Conservation (phyloP, 1,140 invertebrate species). For the Bathynomus jamesi region DNA sequence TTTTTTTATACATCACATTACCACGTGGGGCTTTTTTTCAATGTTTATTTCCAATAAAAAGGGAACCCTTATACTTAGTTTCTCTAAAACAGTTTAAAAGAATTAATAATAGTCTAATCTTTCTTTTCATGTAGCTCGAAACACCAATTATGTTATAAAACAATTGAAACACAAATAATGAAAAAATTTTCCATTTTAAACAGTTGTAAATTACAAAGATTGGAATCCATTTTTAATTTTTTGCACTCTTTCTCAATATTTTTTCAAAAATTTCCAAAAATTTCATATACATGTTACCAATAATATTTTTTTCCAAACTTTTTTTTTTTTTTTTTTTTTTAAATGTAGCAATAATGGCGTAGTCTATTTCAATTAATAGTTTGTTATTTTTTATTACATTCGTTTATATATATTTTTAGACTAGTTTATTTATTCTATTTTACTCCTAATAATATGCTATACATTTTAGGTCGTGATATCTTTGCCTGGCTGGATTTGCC, state of each 20-base stretch:
- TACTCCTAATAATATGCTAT: not conserved
- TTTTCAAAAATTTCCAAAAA: too few relatives aligned
- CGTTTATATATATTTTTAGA: not conserved
- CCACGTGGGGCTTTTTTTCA: not conserved
- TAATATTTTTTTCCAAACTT: not conserved
- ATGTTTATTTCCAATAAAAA: conserved; percentile 2
- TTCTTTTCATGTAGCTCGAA: not conserved
- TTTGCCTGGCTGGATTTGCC: not conserved
- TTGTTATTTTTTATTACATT: not conserved
- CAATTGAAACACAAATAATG: not conserved
- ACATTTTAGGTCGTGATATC: not conserved
- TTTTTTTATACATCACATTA: not conserved
- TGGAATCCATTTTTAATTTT: not conserved
- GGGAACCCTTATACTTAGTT: not conserved
- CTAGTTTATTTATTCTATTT: not conserved
- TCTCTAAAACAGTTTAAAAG: not conserved
- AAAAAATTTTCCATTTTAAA: not conserved
- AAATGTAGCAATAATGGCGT: not conserved
- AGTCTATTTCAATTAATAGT: not conserved
- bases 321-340: not conserved
- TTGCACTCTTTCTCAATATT: not conserved
- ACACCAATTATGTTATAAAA: not conserved
- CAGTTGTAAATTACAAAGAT: not conserved
- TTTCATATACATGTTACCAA: too few relatives aligned
- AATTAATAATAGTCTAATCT: not conserved